Conservation (phyloP, 1,140 invertebrate species). For the Drosophila kikkawai region DNA sequence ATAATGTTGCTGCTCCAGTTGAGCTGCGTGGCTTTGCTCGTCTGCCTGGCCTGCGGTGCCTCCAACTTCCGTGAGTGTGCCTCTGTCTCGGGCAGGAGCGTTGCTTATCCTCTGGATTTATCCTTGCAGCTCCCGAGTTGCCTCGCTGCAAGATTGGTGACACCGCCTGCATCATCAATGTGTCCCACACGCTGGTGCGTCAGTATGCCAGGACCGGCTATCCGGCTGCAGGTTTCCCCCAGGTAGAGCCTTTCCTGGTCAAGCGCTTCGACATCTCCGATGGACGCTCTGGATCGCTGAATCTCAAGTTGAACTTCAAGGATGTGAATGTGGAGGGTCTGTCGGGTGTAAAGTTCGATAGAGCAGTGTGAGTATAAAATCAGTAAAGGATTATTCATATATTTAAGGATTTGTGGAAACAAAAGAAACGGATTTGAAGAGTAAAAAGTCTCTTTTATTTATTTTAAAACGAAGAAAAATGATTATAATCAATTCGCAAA, state of each 20-base stretch:
- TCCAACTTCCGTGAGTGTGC: conserved; percentile 72
- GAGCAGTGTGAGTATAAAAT: conserved; percentile 74
- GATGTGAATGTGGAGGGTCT: conserved; percentile 79
- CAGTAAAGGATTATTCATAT: background rate
- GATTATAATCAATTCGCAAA: background rate
- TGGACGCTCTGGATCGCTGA: conserved; percentile 72
- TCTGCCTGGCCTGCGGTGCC: conserved; percentile 41
- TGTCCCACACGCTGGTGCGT: conserved; percentile 59
- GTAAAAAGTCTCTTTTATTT: too few species aligned
- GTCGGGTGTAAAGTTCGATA: conserved; percentile 80
- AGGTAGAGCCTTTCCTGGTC: conserved; percentile 73
- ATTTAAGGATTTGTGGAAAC: background rate
- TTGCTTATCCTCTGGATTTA: background rate
- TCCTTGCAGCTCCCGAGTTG: conserved; percentile 70
- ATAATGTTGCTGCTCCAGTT: conserved; percentile 55
- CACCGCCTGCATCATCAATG: conserved; percentile 71
- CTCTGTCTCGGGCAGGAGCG: background rate
- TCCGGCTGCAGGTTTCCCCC: conserved; percentile 68
- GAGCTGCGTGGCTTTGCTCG: conserved; percentile 32
- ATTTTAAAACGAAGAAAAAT: background rate
- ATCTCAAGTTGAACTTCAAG: conserved; percentile 74
- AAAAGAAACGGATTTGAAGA: too few species aligned
- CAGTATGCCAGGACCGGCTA: conserved; percentile 70
- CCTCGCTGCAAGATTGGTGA: conserved; percentile 69
- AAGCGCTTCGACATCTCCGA: conserved; percentile 79